A percentile compares a stretch with the other conserved stretches of the same genome.
phyloP scores from a whole-genome alignment of 2,113 vertebrate species.

The Barbus barbus region DNA sequence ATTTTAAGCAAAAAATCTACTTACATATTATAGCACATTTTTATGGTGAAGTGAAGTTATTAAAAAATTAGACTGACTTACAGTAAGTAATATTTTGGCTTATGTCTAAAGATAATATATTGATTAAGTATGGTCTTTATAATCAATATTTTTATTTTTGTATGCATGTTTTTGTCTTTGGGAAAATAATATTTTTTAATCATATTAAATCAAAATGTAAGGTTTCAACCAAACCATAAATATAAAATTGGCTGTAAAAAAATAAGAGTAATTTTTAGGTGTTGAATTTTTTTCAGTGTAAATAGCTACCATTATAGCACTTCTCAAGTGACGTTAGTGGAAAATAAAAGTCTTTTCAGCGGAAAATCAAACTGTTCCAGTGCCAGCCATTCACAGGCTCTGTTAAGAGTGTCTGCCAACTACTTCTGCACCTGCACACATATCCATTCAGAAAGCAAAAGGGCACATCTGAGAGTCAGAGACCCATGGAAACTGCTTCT shows the following conservation, averaged over 20 bases:
- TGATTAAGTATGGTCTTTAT: too few relatives aligned
- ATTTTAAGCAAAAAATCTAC: too few relatives aligned
- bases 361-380: conserved; percentile 19
- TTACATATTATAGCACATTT: too few relatives aligned
- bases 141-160: neutral
- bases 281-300: neutral
- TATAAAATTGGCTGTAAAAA: neutral
- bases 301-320: neutral
- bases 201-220: neutral
- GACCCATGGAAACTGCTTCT: neutral
- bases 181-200: neutral
- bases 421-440: conserved; percentile 41
- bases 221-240: neutral
- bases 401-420: conserved; percentile 31
- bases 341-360: neutral
- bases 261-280: neutral
- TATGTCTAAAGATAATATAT: too few relatives aligned
- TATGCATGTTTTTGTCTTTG: neutral
- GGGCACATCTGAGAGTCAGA: neutral
- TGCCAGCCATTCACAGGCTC: conserved; percentile 55
- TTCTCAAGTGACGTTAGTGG: neutral
- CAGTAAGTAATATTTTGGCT: neutral
- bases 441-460: neutral
- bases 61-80: too few relatives aligned
- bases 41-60: too few relatives aligned